phyloP scores from a whole-genome alignment of 2,113 vertebrate species.

The Arothron firmamentum region DNA sequence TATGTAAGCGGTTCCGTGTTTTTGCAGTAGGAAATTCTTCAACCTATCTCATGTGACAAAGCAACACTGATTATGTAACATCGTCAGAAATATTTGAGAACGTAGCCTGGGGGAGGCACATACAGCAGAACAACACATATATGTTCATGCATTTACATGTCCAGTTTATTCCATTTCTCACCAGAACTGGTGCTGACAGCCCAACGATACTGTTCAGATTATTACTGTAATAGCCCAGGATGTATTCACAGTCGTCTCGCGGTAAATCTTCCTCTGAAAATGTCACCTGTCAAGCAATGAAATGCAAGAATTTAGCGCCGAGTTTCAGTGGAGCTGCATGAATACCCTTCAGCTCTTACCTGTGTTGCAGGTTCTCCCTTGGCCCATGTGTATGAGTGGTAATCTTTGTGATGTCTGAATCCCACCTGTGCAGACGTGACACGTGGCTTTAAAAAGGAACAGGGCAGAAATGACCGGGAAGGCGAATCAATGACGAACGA shows the following conservation, averaged over 20 bases:
- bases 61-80: no score
- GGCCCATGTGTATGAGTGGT: conserved; percentile 89
- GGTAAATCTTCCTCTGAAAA: conserved; percentile 91
- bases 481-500: conserved; percentile 34
- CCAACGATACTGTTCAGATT: conserved; percentile 87
- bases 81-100: no score
- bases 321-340: not conserved
- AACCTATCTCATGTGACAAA: no score
- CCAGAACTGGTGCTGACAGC: conserved; percentile 91
- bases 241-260: conserved; percentile 88
- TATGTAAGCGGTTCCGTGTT: no score
- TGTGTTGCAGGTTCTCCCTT: conserved; percentile 78
- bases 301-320: not conserved
- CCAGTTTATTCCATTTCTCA: conserved; percentile 42
- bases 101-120: no score
- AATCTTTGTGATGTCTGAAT: conserved; percentile 95
- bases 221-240: conserved; percentile 92
- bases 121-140: no score
- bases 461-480: not conserved
- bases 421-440: conserved; percentile 76
- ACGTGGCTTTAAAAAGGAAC: not conserved
- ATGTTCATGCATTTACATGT: not conserved
- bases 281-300: conserved; percentile 72
- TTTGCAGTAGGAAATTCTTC: no score
- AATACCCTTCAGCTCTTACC: conserved; percentile 19